Conservation (phyloP, 2,888 invertebrate genomes). For the Pachymerium ferrugineum region DNA sequence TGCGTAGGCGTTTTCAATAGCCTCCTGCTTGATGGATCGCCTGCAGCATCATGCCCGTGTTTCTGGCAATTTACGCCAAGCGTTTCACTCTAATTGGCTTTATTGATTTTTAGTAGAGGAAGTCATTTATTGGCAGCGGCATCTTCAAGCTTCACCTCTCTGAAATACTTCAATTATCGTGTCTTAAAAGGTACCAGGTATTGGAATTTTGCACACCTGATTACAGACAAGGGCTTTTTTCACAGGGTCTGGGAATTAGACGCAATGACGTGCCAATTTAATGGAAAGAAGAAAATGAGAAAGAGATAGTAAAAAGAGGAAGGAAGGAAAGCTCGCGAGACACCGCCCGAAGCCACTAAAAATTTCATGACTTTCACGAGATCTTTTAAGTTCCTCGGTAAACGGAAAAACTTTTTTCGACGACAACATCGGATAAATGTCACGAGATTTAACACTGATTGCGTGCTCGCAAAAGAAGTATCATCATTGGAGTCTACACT, state of each 20-base stretch:
- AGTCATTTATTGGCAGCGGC: slow-evolving; percentile 25
- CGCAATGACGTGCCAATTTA: not conserved
- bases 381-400: no score
- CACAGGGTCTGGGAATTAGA: not conserved
- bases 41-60: not conserved
- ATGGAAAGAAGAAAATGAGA: not conserved
- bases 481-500: not conserved
- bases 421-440: not conserved
- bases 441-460: not conserved
- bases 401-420: not conserved
- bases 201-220: slow-evolving; percentile 1
- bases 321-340: not conserved
- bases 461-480: not conserved
- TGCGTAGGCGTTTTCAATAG: slow-evolving; percentile 14
- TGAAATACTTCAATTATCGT: slow-evolving; percentile 19
- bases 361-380: not conserved
- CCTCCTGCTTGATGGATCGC: slow-evolving; percentile 24
- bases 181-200: not conserved
- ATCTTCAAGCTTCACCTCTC: not conserved
- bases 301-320: not conserved
- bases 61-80: slow-evolving; percentile 19
- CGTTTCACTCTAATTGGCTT: slow-evolving; percentile 27
- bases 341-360: not conserved
- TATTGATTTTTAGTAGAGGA: slow-evolving; percentile 9
- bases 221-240: not conserved